Base-by-base conservation (phyloP, 2,113 vertebrate species). In the Cyanistes caeruleus region DNA sequence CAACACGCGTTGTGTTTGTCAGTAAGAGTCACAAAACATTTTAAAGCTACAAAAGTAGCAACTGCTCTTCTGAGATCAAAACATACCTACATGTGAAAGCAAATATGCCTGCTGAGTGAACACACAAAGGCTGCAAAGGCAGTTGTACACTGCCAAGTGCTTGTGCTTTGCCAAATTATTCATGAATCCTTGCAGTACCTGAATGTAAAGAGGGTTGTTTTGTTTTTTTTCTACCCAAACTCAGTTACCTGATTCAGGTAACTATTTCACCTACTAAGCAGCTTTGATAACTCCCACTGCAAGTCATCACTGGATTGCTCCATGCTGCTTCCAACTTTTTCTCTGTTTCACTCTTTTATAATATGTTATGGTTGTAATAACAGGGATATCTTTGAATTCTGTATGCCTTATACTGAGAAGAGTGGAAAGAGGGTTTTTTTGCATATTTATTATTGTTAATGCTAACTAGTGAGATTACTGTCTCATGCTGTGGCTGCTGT, bases 401-500 rank as follows among this genome's bases (percentile, higher is more conserved):
- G 2, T 46, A 9, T 80, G 27, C 41, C 23, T 81, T 84, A 22
- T 9, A 28, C 60, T 49, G 37, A 48, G n/a, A 63, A 75, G 56
- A 49, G 35, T 16, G n/a, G 35, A 60, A 67, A 64, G n/a, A 82
- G 27, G 13, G 2, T 5, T 75, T 49, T 70, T 87, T 91, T 70
- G 48, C 23, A 10, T 78, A 44, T 70, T 82, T 81, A 11, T 89
- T 84, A 31, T 41, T 92, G 37, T 59, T 93, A 59, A n/a, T 60
- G 27, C 33, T 72, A 89, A 46, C 73, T n/a, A 52, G 52, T 52
- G 51, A 91, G 46, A 82, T 83, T 48, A 52, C 60, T 31, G 56
- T 75, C 37, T 90, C 37, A n/a, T 72, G 60, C 56, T 89, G 83
- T 35, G 90, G 31, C 48, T 92, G 64, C 76, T 72, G 41, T 56